Percentiles rank a stretch among this genome's conserved stretches.
Evolutionary conservation across 2,888 invertebrate genomes (phyloP).

Genomic region (Dioctria rufipes): DNA sequence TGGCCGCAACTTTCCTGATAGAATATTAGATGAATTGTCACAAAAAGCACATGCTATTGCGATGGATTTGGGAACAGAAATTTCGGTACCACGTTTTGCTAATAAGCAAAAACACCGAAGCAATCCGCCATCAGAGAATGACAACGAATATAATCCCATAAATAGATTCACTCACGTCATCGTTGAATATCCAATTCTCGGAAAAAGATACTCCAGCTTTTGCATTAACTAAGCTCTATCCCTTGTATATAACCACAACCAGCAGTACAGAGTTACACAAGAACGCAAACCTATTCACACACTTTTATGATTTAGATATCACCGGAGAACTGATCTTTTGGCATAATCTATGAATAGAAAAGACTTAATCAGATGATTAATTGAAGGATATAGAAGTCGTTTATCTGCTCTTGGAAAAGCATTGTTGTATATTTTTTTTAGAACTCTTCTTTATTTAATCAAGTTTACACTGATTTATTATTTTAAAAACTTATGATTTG

Average conservation of each 20-base stretch:
- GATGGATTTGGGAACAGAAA: too few species aligned
- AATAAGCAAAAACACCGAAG: too few species aligned
- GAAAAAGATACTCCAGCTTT: background rate
- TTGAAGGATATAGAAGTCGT: background rate
- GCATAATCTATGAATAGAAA: background rate
- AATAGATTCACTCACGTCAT: too few species aligned
- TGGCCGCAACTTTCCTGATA: background rate
- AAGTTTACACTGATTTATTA: too few species aligned
- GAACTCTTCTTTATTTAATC: too few species aligned
- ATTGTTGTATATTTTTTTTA: too few species aligned
- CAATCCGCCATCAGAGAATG: too few species aligned
- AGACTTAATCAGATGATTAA: background rate
- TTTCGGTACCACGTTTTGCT: too few species aligned
- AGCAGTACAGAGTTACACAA: background rate
- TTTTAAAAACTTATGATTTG: too few species aligned
- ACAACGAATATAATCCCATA: too few species aligned
- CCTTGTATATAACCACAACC: background rate
- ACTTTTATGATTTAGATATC: background rate
- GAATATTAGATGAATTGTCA: too few species aligned
- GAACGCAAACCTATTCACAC: background rate
- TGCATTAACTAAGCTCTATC: background rate
- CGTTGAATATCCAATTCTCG: background rate
- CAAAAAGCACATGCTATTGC: too few species aligned
- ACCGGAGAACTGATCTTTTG: background rate
- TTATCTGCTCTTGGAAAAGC: background rate